Base-by-base conservation (phyloP, 2,797 vertebrate species). In the Triplophysa bombifrons region DNA sequence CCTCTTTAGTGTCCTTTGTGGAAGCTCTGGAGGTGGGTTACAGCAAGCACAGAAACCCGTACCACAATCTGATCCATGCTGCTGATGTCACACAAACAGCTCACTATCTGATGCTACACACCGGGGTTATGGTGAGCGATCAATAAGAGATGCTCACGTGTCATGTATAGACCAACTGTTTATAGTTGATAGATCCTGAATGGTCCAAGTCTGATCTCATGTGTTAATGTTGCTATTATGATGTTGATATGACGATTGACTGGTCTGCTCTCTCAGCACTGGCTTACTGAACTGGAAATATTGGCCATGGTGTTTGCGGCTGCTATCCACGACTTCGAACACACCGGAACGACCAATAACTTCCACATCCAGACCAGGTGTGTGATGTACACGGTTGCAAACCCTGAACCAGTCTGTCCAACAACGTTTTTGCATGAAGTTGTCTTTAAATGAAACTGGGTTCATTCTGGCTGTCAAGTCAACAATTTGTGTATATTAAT, bases 231-330 rank as follows among this genome's bases (percentile, higher is more conserved):
- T 76, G 74, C 27, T 67, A 17, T 58, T 46, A 56, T 58, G 27
- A 61, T 61, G 53, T 2, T 69, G 58, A 27, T 70, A 34, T 51
- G 5, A 76, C 34, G 80, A 46, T 25, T 66, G 25, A 80, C n/a
- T 80, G 56, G 2, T 74, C 41, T 72, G 63, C 74, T 41, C 22
- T 69, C 61, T 53, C 85, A 99, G 97, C 97, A 99, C 92, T 99
- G 97, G 97, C 94, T 99, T 76, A 97, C 95, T 76, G 98, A 99
- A 94, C 94, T 99, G 95, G 98, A 99, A 95, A 98, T 98, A 83
- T 92, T 99, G 75, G 97, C 97, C 30, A 98, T 99, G 97, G 96
- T 99, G 80, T 98, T 99, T 88, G 98, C 98, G 61, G 97, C 98
- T 87, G 96, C 97, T 3, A 93, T 99, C 89, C 98, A 99, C 76